Base-by-base conservation (phyloP, 1,140 invertebrate genomes). In the Leptinotarsa lineolata region DNA sequence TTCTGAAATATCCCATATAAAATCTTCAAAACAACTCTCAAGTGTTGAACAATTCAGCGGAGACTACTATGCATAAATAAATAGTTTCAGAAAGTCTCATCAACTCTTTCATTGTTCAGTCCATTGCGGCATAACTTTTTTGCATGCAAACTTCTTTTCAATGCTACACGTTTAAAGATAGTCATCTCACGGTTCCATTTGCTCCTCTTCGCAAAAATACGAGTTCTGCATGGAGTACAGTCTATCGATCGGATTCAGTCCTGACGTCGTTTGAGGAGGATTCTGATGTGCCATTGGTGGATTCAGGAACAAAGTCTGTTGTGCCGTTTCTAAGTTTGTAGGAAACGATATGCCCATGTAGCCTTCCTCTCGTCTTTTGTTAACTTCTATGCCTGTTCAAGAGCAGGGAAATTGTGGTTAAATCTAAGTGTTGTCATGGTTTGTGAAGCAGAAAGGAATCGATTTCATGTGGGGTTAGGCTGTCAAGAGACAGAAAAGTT, bases 161-260 rank as follows among this genome's bases (percentile, higher is more conserved):
- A 13, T 54, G 15, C 48, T 16, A 54, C 48, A 54, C 48, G 13
- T 18, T 16, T 3, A 54, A 54, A 54, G 48, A 15, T 13, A 54
- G 48, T 54, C 48, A 16, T 54, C 48, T 54, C 48, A 54, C 48
- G 15, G 48, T 75, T 84, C 83, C 71, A 80, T 78, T 46, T 76
- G 72, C 39, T 89, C 88, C 68, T 90, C 88, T 11, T 85, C 86
- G 72, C 89, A 87, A 84, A 90, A 90, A 78, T 90, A 90, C 3
- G 88, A 89, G 76, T 85, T 90, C 79, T 90, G 89, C 89, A 90
- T 90, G 48, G 89, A 90, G 74, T 90, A 90, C 1, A 90, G 81
- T 30, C 89, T 84, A 83, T 90, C 89, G 71, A 90, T 90, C 3
- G 89, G 89, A 81, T 90, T 90, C 39, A 88, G 83, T 69, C 86